A percentile compares a stretch with the other conserved stretches of the same genome.
These are phyloP conservation scores for Camponotus floridanus DNA, from an alignment of 1,140 invertebrate genomes.

Conservation along the genomic window DNA sequence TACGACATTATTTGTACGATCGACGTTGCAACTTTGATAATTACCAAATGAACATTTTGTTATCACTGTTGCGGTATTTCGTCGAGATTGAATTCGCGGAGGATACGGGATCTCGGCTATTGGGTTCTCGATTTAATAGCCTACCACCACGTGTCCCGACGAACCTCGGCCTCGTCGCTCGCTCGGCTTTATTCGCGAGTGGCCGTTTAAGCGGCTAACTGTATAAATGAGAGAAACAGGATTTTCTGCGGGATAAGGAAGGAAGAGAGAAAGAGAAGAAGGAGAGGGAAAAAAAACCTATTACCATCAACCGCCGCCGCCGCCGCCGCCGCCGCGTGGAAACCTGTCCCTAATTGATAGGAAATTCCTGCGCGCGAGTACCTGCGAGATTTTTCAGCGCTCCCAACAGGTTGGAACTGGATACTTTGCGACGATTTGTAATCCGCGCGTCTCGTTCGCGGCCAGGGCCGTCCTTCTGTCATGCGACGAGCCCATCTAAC, in stretches of 20 bases:
- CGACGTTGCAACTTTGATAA: constrained; percentile 13
- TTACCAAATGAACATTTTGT: constrained; percentile 42
- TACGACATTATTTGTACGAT: background rate
- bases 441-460: constrained; percentile 72
- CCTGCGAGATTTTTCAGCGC: constrained; percentile 79
- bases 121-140: constrained; percentile 50
- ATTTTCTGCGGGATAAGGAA: constrained; percentile 36
- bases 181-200: constrained; percentile 60
- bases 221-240: constrained; percentile 73
- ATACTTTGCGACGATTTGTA: constrained; percentile 82
- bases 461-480: constrained; percentile 33
- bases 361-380: constrained; percentile 81
- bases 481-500: background rate
- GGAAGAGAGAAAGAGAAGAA: constrained; percentile 22
- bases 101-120: constrained; percentile 24
- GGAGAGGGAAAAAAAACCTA: constrained; percentile 64
- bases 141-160: constrained; percentile 43
- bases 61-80: constrained; percentile 35
- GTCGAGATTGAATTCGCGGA: constrained; percentile 45
- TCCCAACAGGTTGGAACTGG: constrained; percentile 82
- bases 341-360: constrained; percentile 85
- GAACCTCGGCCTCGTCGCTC: constrained; percentile 39
- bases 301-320: constrained; percentile 41
- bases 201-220: constrained; percentile 70
- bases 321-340: constrained; percentile 68